Evolutionary conservation across 1,140 invertebrate species (phyloP).

Genomic region (Calosoma granatense): DNA sequence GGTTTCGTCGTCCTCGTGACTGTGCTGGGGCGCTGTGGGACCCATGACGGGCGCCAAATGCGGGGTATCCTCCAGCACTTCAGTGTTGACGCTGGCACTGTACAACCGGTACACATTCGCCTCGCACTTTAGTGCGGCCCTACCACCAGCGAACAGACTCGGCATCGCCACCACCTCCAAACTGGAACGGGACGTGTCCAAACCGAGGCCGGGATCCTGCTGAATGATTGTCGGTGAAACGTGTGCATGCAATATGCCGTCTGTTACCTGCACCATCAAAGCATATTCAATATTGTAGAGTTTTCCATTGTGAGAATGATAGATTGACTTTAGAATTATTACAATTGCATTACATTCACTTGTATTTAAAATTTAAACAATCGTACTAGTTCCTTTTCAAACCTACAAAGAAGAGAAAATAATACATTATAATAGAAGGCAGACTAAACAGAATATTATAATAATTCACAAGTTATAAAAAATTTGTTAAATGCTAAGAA

Average conservation of each 20-base stretch:
- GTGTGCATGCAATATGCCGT: conserved; percentile 20
- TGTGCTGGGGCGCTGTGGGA: conserved; percentile 29
- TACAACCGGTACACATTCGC: conserved; percentile 26
- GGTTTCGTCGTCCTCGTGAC: conserved; percentile 17
- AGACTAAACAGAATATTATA: too few species aligned
- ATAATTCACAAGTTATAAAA: too few species aligned
- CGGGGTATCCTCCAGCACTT: conserved; percentile 26
- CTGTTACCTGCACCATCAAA: conserved; percentile 21
- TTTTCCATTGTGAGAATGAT: background rate
- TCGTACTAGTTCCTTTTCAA: too few species aligned
- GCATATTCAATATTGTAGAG: background rate
- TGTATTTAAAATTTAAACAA: too few species aligned
- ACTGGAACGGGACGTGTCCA: conserved; percentile 22
- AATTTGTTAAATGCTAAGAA: too few species aligned
- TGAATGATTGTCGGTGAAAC: conserved; percentile 18
- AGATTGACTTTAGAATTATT: background rate
- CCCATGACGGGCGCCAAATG: conserved; percentile 27
- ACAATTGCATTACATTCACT: background rate
- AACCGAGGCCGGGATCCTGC: conserved; percentile 14
- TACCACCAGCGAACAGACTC: conserved; percentile 24
- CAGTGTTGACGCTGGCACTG: conserved; percentile 20
- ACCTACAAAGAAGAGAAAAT: too few species aligned
- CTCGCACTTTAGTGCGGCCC: conserved; percentile 26
- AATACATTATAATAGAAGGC: too few species aligned
- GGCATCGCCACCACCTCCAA: conserved; percentile 25